These are phyloP conservation scores for Torymus texanus DNA, from an alignment of 2,888 invertebrate genomes.

Conservation along the genomic window DNA sequence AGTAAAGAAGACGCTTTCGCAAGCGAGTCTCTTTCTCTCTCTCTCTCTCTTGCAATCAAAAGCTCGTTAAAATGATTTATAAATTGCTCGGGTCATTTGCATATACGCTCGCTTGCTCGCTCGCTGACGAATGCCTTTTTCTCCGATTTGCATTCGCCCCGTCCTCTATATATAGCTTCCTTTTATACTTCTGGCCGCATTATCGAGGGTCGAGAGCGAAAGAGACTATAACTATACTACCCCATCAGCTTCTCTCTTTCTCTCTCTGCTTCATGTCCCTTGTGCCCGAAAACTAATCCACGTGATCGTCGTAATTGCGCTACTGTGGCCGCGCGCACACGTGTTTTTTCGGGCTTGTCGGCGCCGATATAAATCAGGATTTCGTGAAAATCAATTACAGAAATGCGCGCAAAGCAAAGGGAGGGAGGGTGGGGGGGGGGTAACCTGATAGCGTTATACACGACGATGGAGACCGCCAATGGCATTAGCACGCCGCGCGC, in stretches of 20 bases:
- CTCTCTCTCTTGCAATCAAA: conserved; percentile 71
- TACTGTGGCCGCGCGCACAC: conserved; percentile 1
- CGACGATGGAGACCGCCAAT: not conserved
- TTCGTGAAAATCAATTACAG: conserved; percentile 55
- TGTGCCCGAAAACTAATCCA: conserved; percentile 42
- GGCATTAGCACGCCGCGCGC: not conserved
- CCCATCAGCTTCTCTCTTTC: too few relatives aligned
- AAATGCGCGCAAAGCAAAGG: conserved; percentile 26
- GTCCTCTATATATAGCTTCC: not conserved
- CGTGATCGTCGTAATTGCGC: conserved; percentile 29
- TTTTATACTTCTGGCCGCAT: not conserved
- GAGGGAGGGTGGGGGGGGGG: not conserved
- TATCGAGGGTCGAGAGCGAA: conserved; percentile 32
- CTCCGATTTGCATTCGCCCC: conserved; percentile 47
- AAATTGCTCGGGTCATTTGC: conserved; percentile 64
- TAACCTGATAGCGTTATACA: conserved; percentile 20
- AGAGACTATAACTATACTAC: too few relatives aligned
- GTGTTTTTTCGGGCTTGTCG: conserved; percentile 43
- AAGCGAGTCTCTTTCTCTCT: too few relatives aligned
- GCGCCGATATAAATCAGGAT: conserved; percentile 57
- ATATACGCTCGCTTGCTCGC: conserved; percentile 20
- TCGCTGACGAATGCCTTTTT: conserved; percentile 60
- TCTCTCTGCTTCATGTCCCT: not conserved
- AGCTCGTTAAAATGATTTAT: conserved; percentile 73
- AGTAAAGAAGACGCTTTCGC: not conserved